Conservation (phyloP, 2,113 vertebrate genomes). For the Gavialis gangeticus region DNA sequence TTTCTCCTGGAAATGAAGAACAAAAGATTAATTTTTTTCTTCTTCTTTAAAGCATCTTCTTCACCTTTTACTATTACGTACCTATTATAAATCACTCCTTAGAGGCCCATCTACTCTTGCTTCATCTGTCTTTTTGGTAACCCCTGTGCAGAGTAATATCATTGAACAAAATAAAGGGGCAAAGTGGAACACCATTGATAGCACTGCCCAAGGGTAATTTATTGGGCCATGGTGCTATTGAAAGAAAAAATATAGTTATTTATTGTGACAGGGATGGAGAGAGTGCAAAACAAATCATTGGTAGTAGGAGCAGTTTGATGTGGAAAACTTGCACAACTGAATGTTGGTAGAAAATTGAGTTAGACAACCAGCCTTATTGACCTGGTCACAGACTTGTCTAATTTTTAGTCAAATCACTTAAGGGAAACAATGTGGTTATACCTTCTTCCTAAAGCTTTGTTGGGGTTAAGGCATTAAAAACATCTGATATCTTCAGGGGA, state of each 20-base stretch:
- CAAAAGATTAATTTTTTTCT: conserved; percentile 50
- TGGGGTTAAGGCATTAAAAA: conserved; percentile 45
- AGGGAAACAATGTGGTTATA: conserved; percentile 65
- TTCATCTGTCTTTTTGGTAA: conserved; percentile 71
- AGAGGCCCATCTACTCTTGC: conserved; percentile 56
- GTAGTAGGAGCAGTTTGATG: conserved; percentile 18
- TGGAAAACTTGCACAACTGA: conserved; percentile 25
- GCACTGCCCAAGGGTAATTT: conserved; percentile 67
- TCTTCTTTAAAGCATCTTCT: background rate
- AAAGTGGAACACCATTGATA: conserved; percentile 63
- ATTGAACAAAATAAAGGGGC: conserved; percentile 69
- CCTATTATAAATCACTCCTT: conserved; percentile 66
- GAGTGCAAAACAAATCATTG: conserved; percentile 66
- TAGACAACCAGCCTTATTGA: conserved; percentile 24
- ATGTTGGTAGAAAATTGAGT: conserved; percentile 60
- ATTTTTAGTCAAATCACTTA: conserved; percentile 72
- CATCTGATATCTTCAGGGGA: conserved; percentile 19
- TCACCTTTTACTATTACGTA: conserved; percentile 46
- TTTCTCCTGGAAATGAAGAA: conserved; percentile 50
- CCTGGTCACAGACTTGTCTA: conserved; percentile 19
- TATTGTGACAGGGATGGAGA: conserved; percentile 16
- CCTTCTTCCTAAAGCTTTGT: conserved; percentile 7
- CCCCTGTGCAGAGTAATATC: conserved; percentile 63
- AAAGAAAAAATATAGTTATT: conserved; percentile 54
- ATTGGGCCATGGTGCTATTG: conserved; percentile 54